Evolutionary conservation across 2,113 vertebrate genomes (phyloP), one percentile per base, ranked within the genome.

Genomic region (Clarias macrocephalus): DNA sequence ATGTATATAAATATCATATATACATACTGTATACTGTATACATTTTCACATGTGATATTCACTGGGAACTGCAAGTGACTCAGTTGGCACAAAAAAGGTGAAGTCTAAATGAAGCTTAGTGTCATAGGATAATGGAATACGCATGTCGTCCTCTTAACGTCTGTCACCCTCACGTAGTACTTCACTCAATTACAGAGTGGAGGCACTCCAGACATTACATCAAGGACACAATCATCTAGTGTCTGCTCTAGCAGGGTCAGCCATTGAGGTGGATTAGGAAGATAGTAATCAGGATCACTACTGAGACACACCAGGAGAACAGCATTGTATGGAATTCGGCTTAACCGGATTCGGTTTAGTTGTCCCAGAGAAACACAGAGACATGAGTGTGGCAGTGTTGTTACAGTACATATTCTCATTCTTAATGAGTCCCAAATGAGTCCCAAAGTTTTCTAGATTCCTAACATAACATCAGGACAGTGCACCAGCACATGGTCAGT

Each of bases 221-320:
- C 90, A 90, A 87, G 86, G 84, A 60, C 90, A 89, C 88, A 90
- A 86, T 90, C 90, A 90, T 90, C 90, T 89, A 76, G 80, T 90
- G 90, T 90, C 90, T 90, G 88, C 75, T 62, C 75, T n/a, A 83
- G 56, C 85, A 84, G 80, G 80, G 83, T 89, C 89, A 89, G 84
- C 60, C 84, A 63, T 79, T 37, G 48, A 87, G 88, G 79, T 85
- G 89, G 89, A 85, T 86, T 82, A 77, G 86, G 57, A 85, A 90
- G 86, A 89, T 80, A 88, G 85, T 73, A 88, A 80, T 79, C 80
- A 79, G 52, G 75, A 86, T 80, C 73, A 75, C 89, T 54, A 82
- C 59, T 86, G 75, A 84, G 80, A 87, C 82, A 85, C 82, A 83
- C 65, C 62, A 80, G 73, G 23, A 84, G 72, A 68, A 28, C 72